Evolutionary conservation across 2,888 invertebrate genomes (phyloP), one percentile per base, ranked within the genome.

Genomic region (Pollenia griseotomentosa): DNA sequence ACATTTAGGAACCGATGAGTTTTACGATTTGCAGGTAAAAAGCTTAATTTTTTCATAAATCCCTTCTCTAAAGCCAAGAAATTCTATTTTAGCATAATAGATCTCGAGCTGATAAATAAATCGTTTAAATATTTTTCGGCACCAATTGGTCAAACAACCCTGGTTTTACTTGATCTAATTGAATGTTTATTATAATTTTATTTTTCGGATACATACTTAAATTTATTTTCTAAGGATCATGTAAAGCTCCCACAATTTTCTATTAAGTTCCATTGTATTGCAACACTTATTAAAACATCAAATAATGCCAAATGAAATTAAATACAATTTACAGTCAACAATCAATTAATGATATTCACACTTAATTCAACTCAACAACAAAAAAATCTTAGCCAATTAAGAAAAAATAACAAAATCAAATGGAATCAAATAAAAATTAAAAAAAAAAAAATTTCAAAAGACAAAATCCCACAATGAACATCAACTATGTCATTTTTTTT

Each of bases 291-390:
- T 75, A 23, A 74, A 82, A 51, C 44, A 82, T 68, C 74, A 68
- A 68, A 68, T 48, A 19, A 44, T 61, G 51, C 23, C 74, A 68
- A 70, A 53, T 53, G n/a, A n/a, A 46, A 59, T 83, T 61, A 61
- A 70, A 44, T 46, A 70, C 61, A 83, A 75, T 75, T 83, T 40
- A 83, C 44, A 61, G 82, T 57, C 82, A 73, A 73, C 83, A 73
- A 79, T 85, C 66, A 79, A 84, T 83, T 86, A 75, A 83, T 83
- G 44, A 83, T 86, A 86, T 83, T 86, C 86, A 86, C 86, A 86
- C 86, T 80, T 51, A 19, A 16, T 57, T 12, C 10, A 59, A 16
- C 9, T 46, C 2, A 12, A 40, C n/a, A 14, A 61, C 8, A 68
- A 42, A 66, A 53, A 63, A 59, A 71, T 65, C 73, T 14, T 51